Base-by-base conservation (phyloP, 2,888 invertebrate genomes). In the Archips crataeganus region DNA sequence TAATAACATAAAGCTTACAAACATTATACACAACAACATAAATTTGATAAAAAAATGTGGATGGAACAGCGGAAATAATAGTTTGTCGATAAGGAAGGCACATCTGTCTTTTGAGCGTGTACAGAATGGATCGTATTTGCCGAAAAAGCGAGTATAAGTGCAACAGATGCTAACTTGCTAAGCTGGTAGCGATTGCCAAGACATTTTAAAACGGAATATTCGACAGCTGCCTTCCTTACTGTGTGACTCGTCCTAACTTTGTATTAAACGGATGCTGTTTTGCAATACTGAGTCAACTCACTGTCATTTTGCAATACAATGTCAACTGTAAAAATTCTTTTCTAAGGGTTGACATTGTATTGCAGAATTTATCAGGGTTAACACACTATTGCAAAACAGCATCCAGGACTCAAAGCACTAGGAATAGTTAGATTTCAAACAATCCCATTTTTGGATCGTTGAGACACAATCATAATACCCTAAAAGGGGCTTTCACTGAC, bases 1-100 rank as follows among this genome's bases (percentile, higher is more conserved):
- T 89, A 88, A 86, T 84, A 82, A 89, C 87, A 87, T 80, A 86
- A 88, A 88, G 86, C 86, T 86, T 81, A 77, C 79, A 77, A 77
- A 79, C 60, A 74, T 70, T 70, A 74, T 65, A 70, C 57, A 69
- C 54, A 65, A 66, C 45, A 70, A 36, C 10, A 63, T 54, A 71
- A 32, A 65, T 69, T 59, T 9, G 68, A 71, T 64, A 59, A 64
- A 47, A 61, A 69, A 64, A 54, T 13, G 60, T 62, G 49, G 45
- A 39, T 64, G 64, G 70, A 45, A 74, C 70, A 70, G 64, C 15
- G 36, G 49, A 64, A 49, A 64, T 60, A 69, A 54, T 51, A 36
- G 47, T 45, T 69, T 68, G 49, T 45, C 47, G 67, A 72, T 72
- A 72, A 72, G 62, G 67, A 45, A 59, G 59, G 65, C 42, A 15